Evolutionary conservation across 2,113 vertebrate species (phyloP).

Genomic region (Leptobrachium leishanense): DNA sequence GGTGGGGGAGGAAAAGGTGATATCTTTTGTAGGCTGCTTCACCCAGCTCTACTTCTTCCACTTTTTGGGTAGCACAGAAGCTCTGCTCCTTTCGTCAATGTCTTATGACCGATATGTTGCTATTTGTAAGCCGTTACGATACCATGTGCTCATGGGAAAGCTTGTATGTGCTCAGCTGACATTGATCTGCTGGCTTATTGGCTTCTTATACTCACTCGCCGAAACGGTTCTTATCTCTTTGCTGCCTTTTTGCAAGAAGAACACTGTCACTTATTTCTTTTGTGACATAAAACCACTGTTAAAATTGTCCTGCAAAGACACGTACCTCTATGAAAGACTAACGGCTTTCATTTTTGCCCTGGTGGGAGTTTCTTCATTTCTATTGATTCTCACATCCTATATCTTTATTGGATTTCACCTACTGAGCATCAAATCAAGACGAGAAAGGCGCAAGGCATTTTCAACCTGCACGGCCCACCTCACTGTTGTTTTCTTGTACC

Average conservation of each 20-base stretch:
- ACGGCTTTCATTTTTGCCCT: slow-evolving; percentile 31
- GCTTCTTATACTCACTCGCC: neutral
- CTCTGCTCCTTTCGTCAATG: slow-evolving; percentile 17
- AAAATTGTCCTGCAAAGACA: slow-evolving; percentile 52
- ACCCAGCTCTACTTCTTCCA: slow-evolving; percentile 3
- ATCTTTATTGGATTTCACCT: slow-evolving; percentile 42
- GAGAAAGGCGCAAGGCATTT: slow-evolving; percentile 53
- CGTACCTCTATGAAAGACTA: slow-evolving; percentile 31
- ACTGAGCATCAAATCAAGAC: slow-evolving; percentile 35
- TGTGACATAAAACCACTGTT: slow-evolving; percentile 53
- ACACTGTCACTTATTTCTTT: slow-evolving; percentile 50
- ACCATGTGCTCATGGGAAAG: slow-evolving; percentile 14
- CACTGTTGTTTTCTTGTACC: slow-evolving; percentile 51
- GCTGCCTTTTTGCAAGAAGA: slow-evolving; percentile 48
- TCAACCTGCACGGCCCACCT: slow-evolving; percentile 55
- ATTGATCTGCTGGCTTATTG: neutral
- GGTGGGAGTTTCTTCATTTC: slow-evolving; percentile 44
- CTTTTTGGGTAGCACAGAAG: slow-evolving; percentile 14
- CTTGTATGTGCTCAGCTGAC: neutral
- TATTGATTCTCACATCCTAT: slow-evolving; percentile 53
- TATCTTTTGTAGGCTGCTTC: slow-evolving; percentile 9
- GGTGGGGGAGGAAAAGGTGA: neutral
- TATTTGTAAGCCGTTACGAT: slow-evolving; percentile 14
- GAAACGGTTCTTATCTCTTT: slow-evolving; percentile 1
- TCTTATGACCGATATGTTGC: slow-evolving; percentile 26